Base-by-base conservation (phyloP, 2,888 invertebrate species). In the Dicyrtomina minuta region DNA sequence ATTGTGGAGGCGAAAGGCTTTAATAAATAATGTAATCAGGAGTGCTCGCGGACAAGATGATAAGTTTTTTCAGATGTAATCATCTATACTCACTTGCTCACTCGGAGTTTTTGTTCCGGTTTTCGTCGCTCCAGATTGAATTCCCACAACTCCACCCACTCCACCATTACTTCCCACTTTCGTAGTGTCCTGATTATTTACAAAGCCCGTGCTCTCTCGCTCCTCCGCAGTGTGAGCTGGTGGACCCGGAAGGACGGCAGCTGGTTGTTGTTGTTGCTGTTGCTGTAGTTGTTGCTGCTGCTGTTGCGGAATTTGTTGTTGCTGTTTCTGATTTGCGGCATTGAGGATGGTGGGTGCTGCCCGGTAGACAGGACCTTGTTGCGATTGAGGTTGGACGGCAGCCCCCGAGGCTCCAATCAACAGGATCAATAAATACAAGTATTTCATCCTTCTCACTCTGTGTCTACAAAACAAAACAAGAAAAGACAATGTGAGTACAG, bases 201-300 rank as follows among this genome's bases (percentile, higher is more conserved):
- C 58, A 33, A 60, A 70, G 13, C 55, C 68, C 27, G 33, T 66
- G 44, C 72, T 66, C 41, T 74, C 74, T 4, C 74, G 68, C 51
- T 74, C 70, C 39, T 74, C 72, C 15, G 74, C 74, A 20, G 51
- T 39, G n/a, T 41, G 43, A 2, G 26, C 8, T 8, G 51, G 51
- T n/a, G 49, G 27, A n/a, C n/a, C n/a, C n/a, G n/a, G n/a, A n/a
- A n/a, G n/a, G n/a, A n/a, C 6, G 3, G 20, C 4, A 24, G 51
- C 20, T 6, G 3, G 46, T 13, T 46, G n/a, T 51, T 51, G 8
- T 6, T n/a, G 13, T 3, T 33, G 33, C 33, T 33, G 33, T 33
- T 8, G 33, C 1, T 1, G 33, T 5, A 33, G 3, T 33, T 33
- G 33, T 3, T 3, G 33, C 8, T 33, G 33, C 4, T 33, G 33